phyloP scores from a whole-genome alignment of 2,888 invertebrate species.

The Agrotis clavis region DNA sequence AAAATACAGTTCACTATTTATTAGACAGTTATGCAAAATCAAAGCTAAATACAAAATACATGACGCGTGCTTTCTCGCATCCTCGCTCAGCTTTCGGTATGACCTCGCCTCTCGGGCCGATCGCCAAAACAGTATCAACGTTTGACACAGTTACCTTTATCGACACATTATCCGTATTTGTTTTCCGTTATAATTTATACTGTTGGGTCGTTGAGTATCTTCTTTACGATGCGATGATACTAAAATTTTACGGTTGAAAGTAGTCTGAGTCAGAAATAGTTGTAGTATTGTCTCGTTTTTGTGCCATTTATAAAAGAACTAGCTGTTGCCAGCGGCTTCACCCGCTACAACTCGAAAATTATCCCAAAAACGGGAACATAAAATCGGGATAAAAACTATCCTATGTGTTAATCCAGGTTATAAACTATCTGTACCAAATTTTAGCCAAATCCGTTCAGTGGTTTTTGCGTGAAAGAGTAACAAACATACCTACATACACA shows the following conservation, averaged over 20 bases:
- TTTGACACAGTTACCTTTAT: slow-evolving; percentile 56
- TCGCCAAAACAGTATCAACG: slow-evolving; percentile 53
- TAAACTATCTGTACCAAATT: too few relatives aligned
- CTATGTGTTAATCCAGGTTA: too few relatives aligned
- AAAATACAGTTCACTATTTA: too few relatives aligned
- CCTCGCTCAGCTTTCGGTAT: slow-evolving; percentile 20
- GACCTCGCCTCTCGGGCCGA: slow-evolving; percentile 32
- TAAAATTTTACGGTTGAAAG: slow-evolving; percentile 10
- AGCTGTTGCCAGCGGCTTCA: too few relatives aligned
- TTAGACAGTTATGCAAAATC: too few relatives aligned
- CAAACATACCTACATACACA: too few relatives aligned
- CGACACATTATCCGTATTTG: slow-evolving; percentile 49
- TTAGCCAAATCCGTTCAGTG: too few relatives aligned
- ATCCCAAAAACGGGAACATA: too few relatives aligned
- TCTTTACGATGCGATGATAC: background rate
- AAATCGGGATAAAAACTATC: too few relatives aligned
- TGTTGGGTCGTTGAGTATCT: background rate
- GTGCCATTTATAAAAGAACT: too few relatives aligned
- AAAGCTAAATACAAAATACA: background rate
- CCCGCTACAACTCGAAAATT: too few relatives aligned
- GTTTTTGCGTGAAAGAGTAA: too few relatives aligned
- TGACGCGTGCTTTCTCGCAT: background rate
- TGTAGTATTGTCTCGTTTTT: background rate
- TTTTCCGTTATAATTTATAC: slow-evolving; percentile 59
- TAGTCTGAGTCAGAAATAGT: background rate